Evolutionary conservation across 37 sponge, comb jelly and placozoan genomes (phyloP).

Genomic region (Hormiphora californensis): DNA sequence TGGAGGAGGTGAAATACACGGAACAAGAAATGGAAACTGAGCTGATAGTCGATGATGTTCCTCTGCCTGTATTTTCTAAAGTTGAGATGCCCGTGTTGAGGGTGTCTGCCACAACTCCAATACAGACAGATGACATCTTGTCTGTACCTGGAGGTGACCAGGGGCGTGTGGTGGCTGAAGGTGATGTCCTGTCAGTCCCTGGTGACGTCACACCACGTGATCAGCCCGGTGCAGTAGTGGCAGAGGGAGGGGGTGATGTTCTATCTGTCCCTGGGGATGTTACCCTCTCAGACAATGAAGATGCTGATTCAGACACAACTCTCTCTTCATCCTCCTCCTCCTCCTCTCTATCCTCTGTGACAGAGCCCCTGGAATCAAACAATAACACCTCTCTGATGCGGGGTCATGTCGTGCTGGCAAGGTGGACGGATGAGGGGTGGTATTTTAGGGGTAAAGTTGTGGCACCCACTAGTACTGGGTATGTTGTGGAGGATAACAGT

Average conservation of each 20-base stretch:
- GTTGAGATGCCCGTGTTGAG: conserved; percentile 4
- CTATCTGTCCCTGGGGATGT: not conserved
- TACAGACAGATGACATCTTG: conserved; percentile 25
- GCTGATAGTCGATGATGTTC: not conserved
- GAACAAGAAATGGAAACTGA: not conserved
- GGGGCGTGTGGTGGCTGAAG: not conserved
- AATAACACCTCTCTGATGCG: not conserved
- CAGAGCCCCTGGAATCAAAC: not conserved
- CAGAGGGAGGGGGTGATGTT: not conserved
- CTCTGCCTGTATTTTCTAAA: not conserved
- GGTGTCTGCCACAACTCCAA: conserved; percentile 29
- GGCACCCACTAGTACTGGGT: not conserved
- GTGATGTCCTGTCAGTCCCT: not conserved
- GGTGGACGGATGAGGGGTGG: conserved; percentile 35
- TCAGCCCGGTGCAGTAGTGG: not conserved
- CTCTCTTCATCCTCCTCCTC: not conserved
- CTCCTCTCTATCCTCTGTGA: not conserved
- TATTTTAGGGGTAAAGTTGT: conserved; percentile 44
- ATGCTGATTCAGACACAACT: not conserved
- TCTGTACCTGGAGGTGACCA: conserved; percentile 4
- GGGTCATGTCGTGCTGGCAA: not conserved
- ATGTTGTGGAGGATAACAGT: conserved; percentile 28
- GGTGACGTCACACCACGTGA: not conserved
- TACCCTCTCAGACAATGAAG: too few species aligned
- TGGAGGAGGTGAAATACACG: conserved; percentile 24